Evolutionary conservation across 1,140 invertebrate species (phyloP), one percentile per base, ranked within the genome.

Genomic region (Pseudachorutes palmiensis): DNA sequence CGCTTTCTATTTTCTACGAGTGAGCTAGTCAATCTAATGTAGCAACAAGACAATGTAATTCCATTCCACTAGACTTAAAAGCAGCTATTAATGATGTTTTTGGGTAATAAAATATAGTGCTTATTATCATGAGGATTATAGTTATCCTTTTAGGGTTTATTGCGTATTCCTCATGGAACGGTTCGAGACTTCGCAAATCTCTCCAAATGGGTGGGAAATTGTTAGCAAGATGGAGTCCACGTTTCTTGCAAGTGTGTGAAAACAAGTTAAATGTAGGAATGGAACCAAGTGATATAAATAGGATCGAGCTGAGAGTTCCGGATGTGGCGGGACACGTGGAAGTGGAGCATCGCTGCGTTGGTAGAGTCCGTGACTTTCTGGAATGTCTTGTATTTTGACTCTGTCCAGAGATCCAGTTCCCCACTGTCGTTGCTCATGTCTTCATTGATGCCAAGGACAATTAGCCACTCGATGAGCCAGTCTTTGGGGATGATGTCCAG

Each of bases 121-220:
- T n/a, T n/a, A n/a, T n/a, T n/a, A n/a, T n/a, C n/a, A n/a, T n/a
- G n/a, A n/a, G n/a, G n/a, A n/a, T n/a, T n/a, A n/a, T n/a, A n/a
- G n/a, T n/a, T n/a, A n/a, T n/a, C n/a, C n/a, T n/a, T n/a, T 55
- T 65, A 87, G 69, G 84, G 83, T 79, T 89, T 91, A 78, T 94
- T n/a, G n/a, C n/a, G n/a, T n/a, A 98, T 74, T 93, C 90, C 80
- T 97, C 92, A 81, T 98, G 94, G 78, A 90, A 96, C 0, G 93
- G 86, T 78, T 95, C 90, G 24, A 94, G 81, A 28, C 88, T 91
- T 72, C 92, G 83, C 70, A 94, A 86, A 80, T 97, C 93, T 74
- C 93, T 82, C 92, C 93, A 97, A 0, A 94, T 95, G 5, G 94
- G 94, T 3, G 93, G 94, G 70, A 94, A 79, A 58, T 88, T 88